These are phyloP conservation scores for Paelopatides confundens DNA, from an alignment of 53 echinoderm and acorn worm genomes.

Conservation along the genomic window DNA sequence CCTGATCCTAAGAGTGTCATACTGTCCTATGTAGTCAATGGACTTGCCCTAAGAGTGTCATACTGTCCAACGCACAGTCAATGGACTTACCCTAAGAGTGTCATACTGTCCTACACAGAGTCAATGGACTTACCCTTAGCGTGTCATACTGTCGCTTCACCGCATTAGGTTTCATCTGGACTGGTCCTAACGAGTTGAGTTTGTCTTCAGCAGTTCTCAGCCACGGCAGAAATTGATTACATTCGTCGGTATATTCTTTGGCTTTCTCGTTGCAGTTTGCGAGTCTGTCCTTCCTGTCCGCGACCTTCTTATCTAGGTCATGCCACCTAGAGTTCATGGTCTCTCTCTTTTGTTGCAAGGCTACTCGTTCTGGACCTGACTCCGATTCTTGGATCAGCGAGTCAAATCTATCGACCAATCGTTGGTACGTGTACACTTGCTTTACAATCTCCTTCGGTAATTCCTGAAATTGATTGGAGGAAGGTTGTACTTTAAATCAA, in stretches of 20 bases:
- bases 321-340: conserved; percentile 82
- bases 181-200: conserved; percentile 84
- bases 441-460: conserved; percentile 96
- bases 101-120: conserved; percentile 74
- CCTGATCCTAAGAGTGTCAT: background rate
- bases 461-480: conserved; percentile 70
- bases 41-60: too few species aligned
- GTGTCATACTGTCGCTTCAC: conserved; percentile 94
- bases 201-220: conserved; percentile 92
- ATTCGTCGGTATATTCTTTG: conserved; percentile 91
- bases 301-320: conserved; percentile 73
- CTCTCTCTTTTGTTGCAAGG: conserved; percentile 84
- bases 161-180: conserved; percentile 88
- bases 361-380: conserved; percentile 75
- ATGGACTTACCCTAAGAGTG: conserved; percentile 76
- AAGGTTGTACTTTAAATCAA: background rate
- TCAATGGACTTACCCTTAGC: conserved; percentile 69
- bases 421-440: conserved; percentile 97
- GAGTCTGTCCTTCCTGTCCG: conserved; percentile 77
- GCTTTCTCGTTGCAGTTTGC: conserved; percentile 79
- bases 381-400: conserved; percentile 84
- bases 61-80: too few species aligned
- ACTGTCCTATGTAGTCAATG: too few species aligned
- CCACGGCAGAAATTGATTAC: conserved; percentile 95
- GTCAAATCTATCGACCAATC: conserved; percentile 89